phyloP scores from a whole-genome alignment of 2,888 invertebrate genomes.

The Tribolium freemani region DNA sequence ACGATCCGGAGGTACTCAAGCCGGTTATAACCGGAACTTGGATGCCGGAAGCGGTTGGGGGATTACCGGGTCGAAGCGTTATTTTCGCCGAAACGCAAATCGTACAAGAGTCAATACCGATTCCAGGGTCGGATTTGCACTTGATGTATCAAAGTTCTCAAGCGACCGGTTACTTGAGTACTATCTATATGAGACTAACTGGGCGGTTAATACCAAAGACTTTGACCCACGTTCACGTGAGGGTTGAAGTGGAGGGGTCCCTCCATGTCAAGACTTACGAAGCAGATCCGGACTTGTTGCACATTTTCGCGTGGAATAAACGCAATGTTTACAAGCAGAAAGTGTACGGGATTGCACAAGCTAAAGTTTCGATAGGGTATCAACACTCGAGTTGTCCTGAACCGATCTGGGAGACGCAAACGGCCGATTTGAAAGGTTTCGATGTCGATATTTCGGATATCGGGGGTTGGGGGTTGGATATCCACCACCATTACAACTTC shows the following conservation, averaged over 20 bases:
- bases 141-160: conserved; percentile 97
- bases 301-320: conserved; percentile 98
- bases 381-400: conserved; percentile 90
- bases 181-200: conserved; percentile 91
- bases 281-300: conserved; percentile 94
- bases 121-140: conserved; percentile 94
- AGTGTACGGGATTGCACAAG: conserved; percentile 90
- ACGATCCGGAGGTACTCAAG: conserved; percentile 87
- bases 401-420: conserved; percentile 96
- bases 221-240: conserved; percentile 90
- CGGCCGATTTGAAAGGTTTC: conserved; percentile 91
- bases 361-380: conserved; percentile 93
- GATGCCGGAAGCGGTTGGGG: conserved; percentile 91
- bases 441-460: conserved; percentile 97
- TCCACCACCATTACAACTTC: conserved; percentile 99
- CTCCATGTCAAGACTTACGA: conserved; percentile 93
- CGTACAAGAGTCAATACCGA: conserved; percentile 94
- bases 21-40: conserved; percentile 92
- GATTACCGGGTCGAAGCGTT: conserved; percentile 84
- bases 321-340: conserved; percentile 98
- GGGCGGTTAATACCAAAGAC: conserved; percentile 84
- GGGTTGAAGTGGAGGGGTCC: conserved; percentile 92
- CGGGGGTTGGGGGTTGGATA: conserved; percentile 97
- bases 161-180: conserved; percentile 93
- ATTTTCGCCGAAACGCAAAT: conserved; percentile 96